These are phyloP conservation scores for Lytechinus pictus DNA, from an alignment of 35 echinoderm and acorn worm genomes.

Conservation along the genomic window DNA sequence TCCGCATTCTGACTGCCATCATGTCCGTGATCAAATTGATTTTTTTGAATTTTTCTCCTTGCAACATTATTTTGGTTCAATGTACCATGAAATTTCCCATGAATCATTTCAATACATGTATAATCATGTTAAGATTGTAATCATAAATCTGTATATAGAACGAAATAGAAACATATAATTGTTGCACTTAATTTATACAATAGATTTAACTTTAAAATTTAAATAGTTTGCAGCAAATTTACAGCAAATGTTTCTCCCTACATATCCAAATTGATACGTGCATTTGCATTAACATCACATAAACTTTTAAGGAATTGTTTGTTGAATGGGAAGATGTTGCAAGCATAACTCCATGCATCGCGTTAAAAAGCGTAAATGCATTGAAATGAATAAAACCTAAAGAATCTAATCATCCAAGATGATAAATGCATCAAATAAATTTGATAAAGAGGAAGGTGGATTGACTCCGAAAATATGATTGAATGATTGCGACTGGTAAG, in stretches of 20 bases:
- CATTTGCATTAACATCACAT: too few species aligned
- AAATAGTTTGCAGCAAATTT: too few species aligned
- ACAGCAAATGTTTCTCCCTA: too few species aligned
- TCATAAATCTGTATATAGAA: neutral
- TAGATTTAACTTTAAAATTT: too few species aligned
- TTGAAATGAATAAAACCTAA: neutral
- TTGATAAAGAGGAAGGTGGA: neutral
- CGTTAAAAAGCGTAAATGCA: neutral
- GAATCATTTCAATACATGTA: neutral
- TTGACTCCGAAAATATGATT: neutral
- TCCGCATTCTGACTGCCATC: neutral
- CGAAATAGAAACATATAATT: neutral
- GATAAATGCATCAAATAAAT: neutral
- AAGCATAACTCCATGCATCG: neutral
- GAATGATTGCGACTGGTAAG: neutral
- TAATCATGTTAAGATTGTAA: neutral
- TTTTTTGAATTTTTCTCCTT: neutral
- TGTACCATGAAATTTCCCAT: neutral
- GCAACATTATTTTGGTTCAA: neutral
- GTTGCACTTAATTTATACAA: neutral
- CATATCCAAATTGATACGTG: too few species aligned
- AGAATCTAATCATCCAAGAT: neutral
- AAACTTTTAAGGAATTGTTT: too few species aligned
- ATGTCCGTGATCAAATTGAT: neutral
- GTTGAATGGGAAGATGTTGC: neutral